These are phyloP conservation scores for Sanderia malayensis DNA, from an alignment of 30 jellyfish, hydroid and myxozoan species.

Conservation along the genomic window DNA sequence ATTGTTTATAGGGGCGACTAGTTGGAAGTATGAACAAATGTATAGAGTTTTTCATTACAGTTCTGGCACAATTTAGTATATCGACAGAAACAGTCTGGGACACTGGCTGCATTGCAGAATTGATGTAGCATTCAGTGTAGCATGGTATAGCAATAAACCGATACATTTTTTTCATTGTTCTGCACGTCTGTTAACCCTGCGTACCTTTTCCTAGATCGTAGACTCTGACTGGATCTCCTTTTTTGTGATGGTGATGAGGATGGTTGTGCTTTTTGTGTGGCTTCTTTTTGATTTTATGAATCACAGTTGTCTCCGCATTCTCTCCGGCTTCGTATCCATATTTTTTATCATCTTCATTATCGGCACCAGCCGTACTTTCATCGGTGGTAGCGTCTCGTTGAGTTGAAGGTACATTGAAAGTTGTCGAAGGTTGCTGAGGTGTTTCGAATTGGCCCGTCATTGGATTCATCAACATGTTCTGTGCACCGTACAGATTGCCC, in stretches of 20 bases:
- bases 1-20: not conserved
- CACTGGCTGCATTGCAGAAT: too few species aligned
- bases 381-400: conserved; percentile 53
- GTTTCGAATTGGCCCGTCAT: not conserved
- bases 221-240: conserved; percentile 17
- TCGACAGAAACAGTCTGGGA: too few species aligned
- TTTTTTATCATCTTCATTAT: conserved; percentile 27
- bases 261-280: conserved; percentile 59
- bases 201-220: conserved; percentile 60
- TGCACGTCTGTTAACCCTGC: too few species aligned
- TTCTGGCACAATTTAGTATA: too few species aligned
- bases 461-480: not conserved
- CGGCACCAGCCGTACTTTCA: too few species aligned
- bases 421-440: conserved; percentile 35
- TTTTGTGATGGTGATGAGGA: conserved; percentile 43
- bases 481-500: conserved; percentile 45
- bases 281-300: conserved; percentile 45
- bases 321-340: conserved; percentile 45
- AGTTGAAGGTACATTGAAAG: conserved; percentile 29
- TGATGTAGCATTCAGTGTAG: too few species aligned
- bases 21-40: too few species aligned
- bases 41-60: too few species aligned
- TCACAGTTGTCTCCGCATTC: conserved; percentile 51
- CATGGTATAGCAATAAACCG: too few species aligned
- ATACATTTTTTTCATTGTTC: too few species aligned